Conservation (phyloP, 2,113 vertebrate genomes). For the Stomatorhinus ivindoensis region DNA sequence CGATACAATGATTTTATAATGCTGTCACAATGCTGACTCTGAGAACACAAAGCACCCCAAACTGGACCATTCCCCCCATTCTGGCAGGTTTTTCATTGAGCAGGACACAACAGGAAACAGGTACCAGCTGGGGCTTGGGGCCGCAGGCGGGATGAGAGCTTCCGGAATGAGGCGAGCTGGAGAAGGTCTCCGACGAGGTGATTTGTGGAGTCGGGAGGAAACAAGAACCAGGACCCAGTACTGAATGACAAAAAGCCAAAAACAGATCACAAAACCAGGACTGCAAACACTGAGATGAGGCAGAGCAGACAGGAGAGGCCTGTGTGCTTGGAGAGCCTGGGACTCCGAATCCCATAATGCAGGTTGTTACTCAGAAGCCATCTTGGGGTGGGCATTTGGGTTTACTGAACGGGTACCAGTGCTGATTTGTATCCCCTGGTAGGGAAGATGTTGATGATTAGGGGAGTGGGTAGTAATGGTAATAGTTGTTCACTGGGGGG, state of each 20-base stretch:
- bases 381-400: background rate
- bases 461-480: background rate
- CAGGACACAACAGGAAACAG: background rate
- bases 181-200: background rate
- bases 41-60: background rate
- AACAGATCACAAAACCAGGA: background rate
- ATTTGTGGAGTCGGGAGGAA: background rate
- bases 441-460: background rate
- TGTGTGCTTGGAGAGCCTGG: background rate
- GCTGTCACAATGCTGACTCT: background rate
- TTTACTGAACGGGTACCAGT: background rate
- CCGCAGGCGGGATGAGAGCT: background rate
- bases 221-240: background rate
- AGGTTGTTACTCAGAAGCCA: background rate
- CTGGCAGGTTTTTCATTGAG: background rate
- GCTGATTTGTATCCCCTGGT: background rate
- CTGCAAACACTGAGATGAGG: background rate
- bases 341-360: background rate
- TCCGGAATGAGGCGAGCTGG: background rate
- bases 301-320: background rate
- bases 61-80: background rate
- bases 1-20: background rate
- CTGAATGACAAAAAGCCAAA: background rate
- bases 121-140: background rate
- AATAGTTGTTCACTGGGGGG: background rate